Evolutionary conservation across 2,888 invertebrate genomes (phyloP).

Genomic region (Macrophya annulata): DNA sequence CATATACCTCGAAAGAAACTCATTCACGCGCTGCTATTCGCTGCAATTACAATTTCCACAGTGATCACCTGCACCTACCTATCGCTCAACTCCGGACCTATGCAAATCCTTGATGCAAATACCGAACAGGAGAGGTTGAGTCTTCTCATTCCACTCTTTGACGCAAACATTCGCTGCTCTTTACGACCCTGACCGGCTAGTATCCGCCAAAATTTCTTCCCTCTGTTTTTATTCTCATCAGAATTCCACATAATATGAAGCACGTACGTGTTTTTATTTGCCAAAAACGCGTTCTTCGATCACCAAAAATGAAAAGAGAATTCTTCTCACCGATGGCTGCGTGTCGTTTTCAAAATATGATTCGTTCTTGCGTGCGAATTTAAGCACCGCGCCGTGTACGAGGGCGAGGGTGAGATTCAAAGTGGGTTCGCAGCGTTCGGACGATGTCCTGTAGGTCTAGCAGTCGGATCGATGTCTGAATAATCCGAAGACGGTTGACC

Average conservation of each 20-base stretch:
- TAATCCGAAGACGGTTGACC: constrained; percentile 42
- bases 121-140: not conserved
- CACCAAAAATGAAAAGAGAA: not conserved
- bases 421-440: not conserved
- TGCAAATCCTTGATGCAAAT: constrained; percentile 23
- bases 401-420: not conserved
- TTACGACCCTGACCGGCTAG: not conserved
- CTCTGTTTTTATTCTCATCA: not conserved
- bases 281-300: not conserved
- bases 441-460: not conserved
- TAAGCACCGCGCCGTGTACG: no score
- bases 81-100: not conserved
- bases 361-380: no score
- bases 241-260: not conserved
- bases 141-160: constrained; percentile 12
- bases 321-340: not conserved
- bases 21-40: constrained; percentile 7
- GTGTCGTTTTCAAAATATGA: not conserved
- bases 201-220: not conserved
- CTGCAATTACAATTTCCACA: constrained; percentile 22
- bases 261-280: not conserved
- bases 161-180: constrained; percentile 3
- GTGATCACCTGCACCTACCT: constrained; percentile 2
- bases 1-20: constrained; percentile 19
- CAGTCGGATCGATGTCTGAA: constrained; percentile 34